Base-by-base conservation (phyloP, 2,113 vertebrate species). In the Sinocyclocheilus maitianheensis region DNA sequence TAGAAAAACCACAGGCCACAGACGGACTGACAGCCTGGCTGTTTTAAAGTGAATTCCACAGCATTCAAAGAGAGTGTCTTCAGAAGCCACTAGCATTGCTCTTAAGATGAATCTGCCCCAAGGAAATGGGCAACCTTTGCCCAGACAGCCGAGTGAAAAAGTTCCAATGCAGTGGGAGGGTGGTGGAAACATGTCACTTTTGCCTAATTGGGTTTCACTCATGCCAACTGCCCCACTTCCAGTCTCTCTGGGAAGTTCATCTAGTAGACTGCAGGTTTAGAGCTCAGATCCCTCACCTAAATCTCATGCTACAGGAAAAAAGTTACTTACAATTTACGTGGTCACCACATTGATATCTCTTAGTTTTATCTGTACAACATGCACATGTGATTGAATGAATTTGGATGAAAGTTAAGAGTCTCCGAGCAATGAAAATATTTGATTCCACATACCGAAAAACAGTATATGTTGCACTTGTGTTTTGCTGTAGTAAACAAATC, bases 11-110 rank as follows among this genome's bases (percentile, higher is more conserved):
- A 55, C 18, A 74, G 77, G 77, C 71, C n/a, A 74, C 18, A 79
- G 62, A 80, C 30, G 62, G 14, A 26, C 8, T 43, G 18, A 37
- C 34, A 62, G 34, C 18, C 6, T 63, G 37, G 58, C 60, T 26
- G 79, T 46, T 65, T 26, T 75, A 65, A 46, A 48, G n/a, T 81
- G 58, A 43, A 65, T 62, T 74, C 37, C 77, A 67, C 16, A 72
- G 63, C 20, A 60, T 53, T 81, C 77, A 81, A 81, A 81, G 63
- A 37, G 20, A 74, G 22, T 20, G 37, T 74, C 9, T 86, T 60
- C 48, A 89, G 91, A 86, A 85, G 78, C 86, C 71, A 46, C 67
- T 34, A 77, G 79, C 13, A 86, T 14, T 18, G 55, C 46, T 87
- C 82, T 86, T 76, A 86, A 86, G 77, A 86, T 30, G 65, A 51